Base-by-base conservation (phyloP, 2,888 invertebrate genomes). In the Cantharis nigra region DNA sequence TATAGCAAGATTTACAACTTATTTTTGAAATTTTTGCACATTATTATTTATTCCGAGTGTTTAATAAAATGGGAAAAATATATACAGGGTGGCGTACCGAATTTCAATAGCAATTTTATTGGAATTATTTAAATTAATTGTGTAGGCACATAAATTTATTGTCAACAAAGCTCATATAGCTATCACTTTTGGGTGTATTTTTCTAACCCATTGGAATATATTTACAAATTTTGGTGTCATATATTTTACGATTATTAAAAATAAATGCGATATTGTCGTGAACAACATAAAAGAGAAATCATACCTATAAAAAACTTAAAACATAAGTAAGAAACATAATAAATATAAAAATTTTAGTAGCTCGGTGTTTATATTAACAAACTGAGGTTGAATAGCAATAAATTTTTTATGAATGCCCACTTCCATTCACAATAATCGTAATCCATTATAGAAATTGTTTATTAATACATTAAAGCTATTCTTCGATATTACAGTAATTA, bases 311-410 rank as follows among this genome's bases (percentile, higher is more conserved):
- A 71, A 75, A 78, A 72, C 70, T 70, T 77, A 80, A 80, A 78
- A 80, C 79, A 80, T 77, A 80, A 79, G 76, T 80, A 80, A 77
- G 75, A 28, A 74, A 71, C 63, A 71, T 73, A 80, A 78, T 80
- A 81, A 81, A 80, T 78, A 80, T 80, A 79, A 81, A 81, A 78
- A 79, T 79, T 80, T 81, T 80, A 81, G 77, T 79, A 73, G 78
- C 70, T 67, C 72, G 62, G 69, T 72, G 75, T 76, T 78, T 75
- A 77, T 74, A 71, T 72, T 78, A 72, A 78, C 72, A 78, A 71
- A 76, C 75, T 33, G 3, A 33, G 70, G 75, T 64, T 77, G 72
- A 75, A 79, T 67, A 77, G 74, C 69, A 77, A 79, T 67, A 67
- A 67, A 67, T 67, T 67, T 65, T 26, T 67, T 49, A 49, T 49